Conservation (phyloP, 2,888 invertebrate species). For the Drosophila pseudotalamancana region DNA sequence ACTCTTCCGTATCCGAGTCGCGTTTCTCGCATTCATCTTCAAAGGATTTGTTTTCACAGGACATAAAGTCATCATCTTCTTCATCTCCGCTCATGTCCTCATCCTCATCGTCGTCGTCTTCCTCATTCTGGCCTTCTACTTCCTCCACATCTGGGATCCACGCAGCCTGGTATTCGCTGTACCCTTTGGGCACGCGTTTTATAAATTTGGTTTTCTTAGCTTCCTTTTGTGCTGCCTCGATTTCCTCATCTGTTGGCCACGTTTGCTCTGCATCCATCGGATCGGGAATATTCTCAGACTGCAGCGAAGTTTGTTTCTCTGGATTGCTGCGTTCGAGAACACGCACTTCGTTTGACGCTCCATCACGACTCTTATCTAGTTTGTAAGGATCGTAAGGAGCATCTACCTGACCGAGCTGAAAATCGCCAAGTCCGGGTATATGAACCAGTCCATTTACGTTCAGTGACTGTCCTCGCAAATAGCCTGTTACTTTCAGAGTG, state of each 20-base stretch:
- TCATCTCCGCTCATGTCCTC: conserved; percentile 63
- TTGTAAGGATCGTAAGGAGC: conserved; percentile 89
- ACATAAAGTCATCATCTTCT: conserved; percentile 82
- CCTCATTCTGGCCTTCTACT: conserved; percentile 85
- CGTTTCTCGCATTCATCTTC: conserved; percentile 84
- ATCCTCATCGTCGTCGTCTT: conserved; percentile 81
- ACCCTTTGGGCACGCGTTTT: conserved; percentile 95
- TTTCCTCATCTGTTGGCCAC: conserved; percentile 97
- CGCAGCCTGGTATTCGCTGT: conserved; percentile 98
- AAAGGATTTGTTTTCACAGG: conserved; percentile 82
- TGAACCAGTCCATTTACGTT: conserved; percentile 96
- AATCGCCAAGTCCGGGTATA: conserved; percentile 96
- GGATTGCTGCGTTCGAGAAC: conserved; percentile 87
- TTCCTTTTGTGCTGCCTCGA: conserved; percentile 87
- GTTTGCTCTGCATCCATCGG: conserved; percentile 98
- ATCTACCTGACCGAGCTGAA: conserved; percentile 93
- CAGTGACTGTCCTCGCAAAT: conserved; percentile 92
- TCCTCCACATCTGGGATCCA: conserved; percentile 93
- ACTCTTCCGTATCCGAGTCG: conserved; percentile 87
- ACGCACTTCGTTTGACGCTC: conserved; percentile 78
- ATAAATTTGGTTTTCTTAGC: conserved; percentile 88
- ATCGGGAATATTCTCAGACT: conserved; percentile 92
- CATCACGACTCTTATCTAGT: conserved; percentile 84
- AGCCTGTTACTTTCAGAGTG: conserved; percentile 93
- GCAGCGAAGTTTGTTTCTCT: conserved; percentile 89